Evolutionary conservation across 2,113 vertebrate genomes (phyloP), one percentile per base, ranked within the genome.

Genomic region (Gnathonemus longibarbis): DNA sequence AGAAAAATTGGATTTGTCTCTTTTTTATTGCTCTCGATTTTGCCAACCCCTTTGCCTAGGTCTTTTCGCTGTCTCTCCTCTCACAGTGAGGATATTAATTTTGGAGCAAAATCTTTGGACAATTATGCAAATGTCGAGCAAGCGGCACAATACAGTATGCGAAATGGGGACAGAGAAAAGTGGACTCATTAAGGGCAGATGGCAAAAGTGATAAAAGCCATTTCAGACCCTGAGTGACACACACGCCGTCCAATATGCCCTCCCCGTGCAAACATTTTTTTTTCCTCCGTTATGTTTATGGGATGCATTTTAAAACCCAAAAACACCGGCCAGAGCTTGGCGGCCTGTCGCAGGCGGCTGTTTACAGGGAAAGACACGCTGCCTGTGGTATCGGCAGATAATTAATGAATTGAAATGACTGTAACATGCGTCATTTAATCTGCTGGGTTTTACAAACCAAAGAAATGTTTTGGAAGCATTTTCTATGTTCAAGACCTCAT

Each of bases 101-200:
- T 98, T 97, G 95, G 94, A 95, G 95, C 94, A 97, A 97, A 97
- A 97, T 98, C 97, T 98, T 98, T 97, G 96, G 97, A 96, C 97
- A 98, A 97, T 99, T 99, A 99, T 98, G 97, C 96, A 97, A 98
- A 98, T 98, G 96, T 94, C 90, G 95, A 94, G 95, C 96, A 97
- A 96, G 95, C 96, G 96, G 96, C 96, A 96, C 96, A 98, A 97
- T 96, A 97, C 95, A 96, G 96, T 96, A 98, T 97, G 97, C 96
- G 97, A 97, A 97, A 96, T 95, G 96, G 95, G 95, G 3, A 74
- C 94, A 96, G 95, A 97, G 97, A 97, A 80, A 97, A 97, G 96
- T 96, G 96, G 96, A 97, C 96, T 98, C 97, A 98, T 98, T 98
- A 98, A 96, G 96, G 97, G 95, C 97, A 98, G 98, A 99, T 98